phyloP scores from a whole-genome alignment of 2,888 invertebrate species.

The Nudaria mundana region DNA sequence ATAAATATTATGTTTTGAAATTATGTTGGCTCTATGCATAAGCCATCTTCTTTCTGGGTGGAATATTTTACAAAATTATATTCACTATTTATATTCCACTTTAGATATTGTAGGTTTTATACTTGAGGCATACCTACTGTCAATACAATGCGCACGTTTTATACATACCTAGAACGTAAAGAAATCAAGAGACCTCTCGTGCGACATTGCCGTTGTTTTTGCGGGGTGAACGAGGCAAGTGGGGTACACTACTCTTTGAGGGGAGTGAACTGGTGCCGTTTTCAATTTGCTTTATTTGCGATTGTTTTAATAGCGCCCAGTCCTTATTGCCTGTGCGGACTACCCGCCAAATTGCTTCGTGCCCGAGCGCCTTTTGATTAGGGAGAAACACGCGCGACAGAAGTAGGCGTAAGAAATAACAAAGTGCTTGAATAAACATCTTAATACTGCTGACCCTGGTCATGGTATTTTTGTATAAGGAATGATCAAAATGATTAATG shows the following conservation, averaged over 20 bases:
- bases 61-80: too few relatives aligned
- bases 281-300: conserved; percentile 80
- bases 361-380: conserved; percentile 76
- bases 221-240: conserved; percentile 42
- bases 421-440: conserved; percentile 49
- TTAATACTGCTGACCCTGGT: too few relatives aligned
- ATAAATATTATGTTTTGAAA: conserved; percentile 39
- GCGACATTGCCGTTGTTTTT: conserved; percentile 59
- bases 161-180: conserved; percentile 38
- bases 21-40: too few relatives aligned
- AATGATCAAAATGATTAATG: too few relatives aligned
- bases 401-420: conserved; percentile 61
- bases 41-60: too few relatives aligned
- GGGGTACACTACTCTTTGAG: conserved; percentile 46
- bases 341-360: conserved; percentile 77
- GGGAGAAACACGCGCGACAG: conserved; percentile 57
- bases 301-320: conserved; percentile 79
- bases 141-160: conserved; percentile 1
- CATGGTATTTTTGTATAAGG: too few relatives aligned
- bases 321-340: conserved; percentile 73
- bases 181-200: conserved; percentile 46
- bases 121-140: background rate
- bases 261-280: conserved; percentile 62
- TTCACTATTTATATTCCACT: too few relatives aligned
- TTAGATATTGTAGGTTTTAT: too few relatives aligned